Base-by-base conservation (phyloP, 2,888 invertebrate species). In the Anaspis maculata region DNA sequence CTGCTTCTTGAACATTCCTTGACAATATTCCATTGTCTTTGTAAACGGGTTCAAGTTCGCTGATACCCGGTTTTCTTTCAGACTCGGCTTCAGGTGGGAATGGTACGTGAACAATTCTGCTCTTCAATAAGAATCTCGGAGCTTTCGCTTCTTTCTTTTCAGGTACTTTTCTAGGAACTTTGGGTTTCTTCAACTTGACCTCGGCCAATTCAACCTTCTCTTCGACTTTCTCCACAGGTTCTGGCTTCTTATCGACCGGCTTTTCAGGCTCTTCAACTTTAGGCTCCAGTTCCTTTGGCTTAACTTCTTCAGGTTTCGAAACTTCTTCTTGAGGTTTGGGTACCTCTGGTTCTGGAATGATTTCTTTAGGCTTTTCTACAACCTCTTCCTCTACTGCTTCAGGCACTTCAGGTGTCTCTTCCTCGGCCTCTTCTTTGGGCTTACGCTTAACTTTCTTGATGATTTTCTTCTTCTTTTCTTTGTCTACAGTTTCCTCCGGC, bases 191-290 rank as follows among this genome's bases (percentile, higher is more conserved):
- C 27, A 68, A 48, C 54, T 68, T 68, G 26, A 83, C 66, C 58
- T 77, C 72, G 30, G 75, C 73, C 45, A 79, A 74, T 28, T 67
- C 52, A 23, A 44, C 43, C 29, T 51, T 56, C 24, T 56, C 65
- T 30, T 46, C 51, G 2, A 16, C 13, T 19, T 40, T 27, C 11
- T 35, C 48, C 48, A 45, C 33, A 13, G 32, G 37, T 14, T 59
- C 54, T n/a, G 49, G 52, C 25, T 46, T 44, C 42, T 46, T 48
- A 13, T 36, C 27, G 5, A 30, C 27, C 12, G 34, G 16, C 42
- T 27, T 48, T 11, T 32, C 19, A 22, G 41, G 27, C 13, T 44
- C 37, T 23, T 32, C 28, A 2, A 41, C 34, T 13, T 27, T 15
- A 13, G 19, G 19, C 37, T 41, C 34, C 28, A 38, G 10, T 4